Conservation (phyloP, 2,888 invertebrate genomes). For the Sicus ferrugineus region DNA sequence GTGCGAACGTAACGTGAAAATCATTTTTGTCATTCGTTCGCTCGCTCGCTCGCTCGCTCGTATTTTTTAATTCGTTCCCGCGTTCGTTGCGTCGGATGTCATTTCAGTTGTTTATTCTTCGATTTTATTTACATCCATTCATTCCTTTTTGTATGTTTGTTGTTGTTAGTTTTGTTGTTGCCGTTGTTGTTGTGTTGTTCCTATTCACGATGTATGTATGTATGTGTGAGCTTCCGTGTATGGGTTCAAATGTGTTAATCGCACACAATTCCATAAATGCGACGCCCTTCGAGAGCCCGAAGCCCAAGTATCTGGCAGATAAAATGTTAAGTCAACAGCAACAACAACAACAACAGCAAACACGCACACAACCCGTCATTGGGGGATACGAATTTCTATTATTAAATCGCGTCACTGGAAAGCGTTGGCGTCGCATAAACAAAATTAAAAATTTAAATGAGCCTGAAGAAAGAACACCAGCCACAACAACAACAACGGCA, state of each 20-base stretch:
- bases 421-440: conserved; percentile 36
- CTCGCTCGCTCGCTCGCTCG: neutral
- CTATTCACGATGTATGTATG: conserved; percentile 17
- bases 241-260: conserved; percentile 25
- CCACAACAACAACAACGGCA: conserved; percentile 40
- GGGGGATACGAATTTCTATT: conserved; percentile 16
- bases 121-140: conserved; percentile 19
- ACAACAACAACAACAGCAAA: neutral
- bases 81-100: no score
- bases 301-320: neutral
- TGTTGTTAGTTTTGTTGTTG: no score
- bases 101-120: conserved; percentile 9
- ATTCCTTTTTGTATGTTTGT: conserved; percentile 8
- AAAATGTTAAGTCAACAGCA: conserved; percentile 1
- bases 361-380: neutral
- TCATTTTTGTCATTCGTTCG: neutral
- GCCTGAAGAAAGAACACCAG: neutral
- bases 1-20: neutral
- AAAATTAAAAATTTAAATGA: conserved; percentile 2
- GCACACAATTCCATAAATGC: conserved; percentile 11
- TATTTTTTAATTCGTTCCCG: no score
- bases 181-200: no score
- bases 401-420: conserved; percentile 24
- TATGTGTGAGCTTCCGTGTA: conserved; percentile 21
- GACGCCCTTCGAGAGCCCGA: conserved; percentile 1